Percentiles rank a stretch among this genome's conserved stretches.
Evolutionary conservation across 2,797 vertebrate genomes (phyloP).

Genomic region (Capromys pilorides): DNA sequence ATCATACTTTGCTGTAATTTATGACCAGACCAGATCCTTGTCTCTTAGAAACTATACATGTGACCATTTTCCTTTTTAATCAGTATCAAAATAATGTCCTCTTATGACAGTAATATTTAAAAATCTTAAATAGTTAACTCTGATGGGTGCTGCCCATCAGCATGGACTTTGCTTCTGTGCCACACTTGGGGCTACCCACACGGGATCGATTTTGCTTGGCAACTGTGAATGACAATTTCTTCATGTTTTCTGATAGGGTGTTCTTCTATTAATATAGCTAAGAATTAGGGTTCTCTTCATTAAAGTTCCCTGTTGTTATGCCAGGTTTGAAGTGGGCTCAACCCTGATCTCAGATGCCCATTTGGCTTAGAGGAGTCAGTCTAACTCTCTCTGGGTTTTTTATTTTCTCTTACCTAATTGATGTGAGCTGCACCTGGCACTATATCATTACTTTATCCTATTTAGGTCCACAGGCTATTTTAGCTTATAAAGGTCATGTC

Average conservation of each 20-base stretch:
- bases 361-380: constrained; percentile 14
- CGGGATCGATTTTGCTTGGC: background rate
- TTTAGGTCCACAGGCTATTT: constrained; percentile 63
- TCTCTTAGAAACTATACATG: background rate
- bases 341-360: constrained; percentile 31
- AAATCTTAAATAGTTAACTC: background rate
- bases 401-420: constrained; percentile 58
- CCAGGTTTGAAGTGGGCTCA: constrained; percentile 41
- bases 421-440: constrained; percentile 15
- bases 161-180: background rate
- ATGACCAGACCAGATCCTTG: background rate
- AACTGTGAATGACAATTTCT: constrained; percentile 24
- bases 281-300: background rate
- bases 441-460: constrained; percentile 55
- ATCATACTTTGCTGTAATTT: background rate
- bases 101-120: background rate
- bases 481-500: constrained; percentile 62
- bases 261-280: background rate
- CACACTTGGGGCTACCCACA: background rate
- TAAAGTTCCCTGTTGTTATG: background rate
- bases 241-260: background rate
- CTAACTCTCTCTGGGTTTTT: constrained; percentile 43
- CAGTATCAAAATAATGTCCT: background rate
- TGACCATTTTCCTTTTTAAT: background rate
- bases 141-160: background rate